phyloP scores from a whole-genome alignment of 2,113 vertebrate genomes.

The Porphyrio hochstetteri region DNA sequence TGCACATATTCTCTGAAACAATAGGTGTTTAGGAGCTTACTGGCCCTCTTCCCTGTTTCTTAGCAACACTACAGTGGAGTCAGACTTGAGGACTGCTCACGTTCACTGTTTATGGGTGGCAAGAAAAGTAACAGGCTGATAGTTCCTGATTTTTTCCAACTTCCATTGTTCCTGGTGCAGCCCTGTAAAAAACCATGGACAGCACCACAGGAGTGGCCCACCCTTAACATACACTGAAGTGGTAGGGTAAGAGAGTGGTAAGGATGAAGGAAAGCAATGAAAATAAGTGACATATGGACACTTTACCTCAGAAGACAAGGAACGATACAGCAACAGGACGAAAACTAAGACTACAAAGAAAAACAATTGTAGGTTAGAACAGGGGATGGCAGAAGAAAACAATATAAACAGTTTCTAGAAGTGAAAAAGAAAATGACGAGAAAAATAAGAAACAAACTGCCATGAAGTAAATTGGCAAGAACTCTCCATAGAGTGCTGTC shows the following conservation, averaged over 20 bases:
- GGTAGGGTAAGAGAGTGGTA: neutral
- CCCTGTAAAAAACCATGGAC: neutral
- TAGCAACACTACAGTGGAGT: neutral
- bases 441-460: neutral
- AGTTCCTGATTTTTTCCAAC: neutral
- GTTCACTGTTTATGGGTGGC: neutral
- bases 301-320: neutral
- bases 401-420: neutral
- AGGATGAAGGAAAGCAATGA: neutral
- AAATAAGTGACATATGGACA: neutral
- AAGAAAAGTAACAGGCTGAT: neutral
- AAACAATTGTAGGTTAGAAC: neutral
- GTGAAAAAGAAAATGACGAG: neutral
- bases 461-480: neutral
- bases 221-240: neutral
- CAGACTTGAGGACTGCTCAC: neutral
- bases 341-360: neutral
- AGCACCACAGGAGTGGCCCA: neutral
- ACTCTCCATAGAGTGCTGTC: neutral
- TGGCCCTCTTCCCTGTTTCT: neutral
- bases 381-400: neutral
- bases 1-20: neutral
- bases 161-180: neutral
- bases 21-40: neutral
- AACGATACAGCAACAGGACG: neutral